Evolutionary conservation across 2,888 invertebrate genomes (phyloP), one percentile per base, ranked within the genome.

Genomic region (Glyphotaelius pellucidus): DNA sequence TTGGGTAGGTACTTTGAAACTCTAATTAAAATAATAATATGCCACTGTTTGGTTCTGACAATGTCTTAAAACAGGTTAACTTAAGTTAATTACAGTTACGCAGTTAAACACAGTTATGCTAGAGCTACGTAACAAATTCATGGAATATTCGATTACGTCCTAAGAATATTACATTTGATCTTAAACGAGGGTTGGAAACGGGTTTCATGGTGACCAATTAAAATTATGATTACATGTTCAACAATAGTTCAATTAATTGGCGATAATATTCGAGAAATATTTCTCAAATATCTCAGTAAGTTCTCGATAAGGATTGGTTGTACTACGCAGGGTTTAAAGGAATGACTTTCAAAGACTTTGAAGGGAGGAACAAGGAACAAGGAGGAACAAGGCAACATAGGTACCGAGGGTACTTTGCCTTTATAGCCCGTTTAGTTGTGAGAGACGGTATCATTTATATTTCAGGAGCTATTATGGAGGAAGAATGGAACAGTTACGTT

Each of bases 281-380:
- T 67, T 81, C 30, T 31, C 14, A 32, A 32, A 81, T 32, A 32
- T 32, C 81, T 81, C 81, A 25, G 32, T 19, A 32, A 81, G 31
- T 81, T 81, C 32, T 32, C 81, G 32, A 32, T 81, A 81, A 81
- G 81, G 81, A 15, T 32, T 32, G 81, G 81, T 81, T 32, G 67
- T 67, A n/a, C 25, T 67, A 67, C 9, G 67, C 67, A 32, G 81
- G 81, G 81, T 81, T 81, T 81, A 81, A 15, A 81, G 81, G 32
- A 81, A 81, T 81, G 30, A 81, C 81, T 81, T 81, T 81, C 32
- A 81, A 19, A 81, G 81, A 31, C 81, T 32, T 81, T 81, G 81
- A 81, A 81, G 81, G 15, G 30, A 25, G 52, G 52, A 5, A 67
- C 52, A 19, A 15, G 47, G 52, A 52, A 52, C 52, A 67, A 7